Evolutionary conservation across 2,888 invertebrate species (phyloP).

Genomic region (Acanthococcus lagerstroemiae): DNA sequence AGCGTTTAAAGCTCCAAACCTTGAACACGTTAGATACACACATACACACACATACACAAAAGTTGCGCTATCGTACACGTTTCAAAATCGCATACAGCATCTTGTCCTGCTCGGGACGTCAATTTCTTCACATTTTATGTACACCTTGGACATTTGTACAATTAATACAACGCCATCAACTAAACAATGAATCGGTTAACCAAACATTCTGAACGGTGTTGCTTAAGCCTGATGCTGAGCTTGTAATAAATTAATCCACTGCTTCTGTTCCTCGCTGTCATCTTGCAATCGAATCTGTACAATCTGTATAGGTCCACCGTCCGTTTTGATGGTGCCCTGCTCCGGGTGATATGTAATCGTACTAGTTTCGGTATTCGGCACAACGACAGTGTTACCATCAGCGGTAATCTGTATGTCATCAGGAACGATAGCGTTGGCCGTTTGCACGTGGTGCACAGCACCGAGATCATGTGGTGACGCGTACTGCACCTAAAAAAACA

Average conservation of each 20-base stretch:
- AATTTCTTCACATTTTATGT: no score
- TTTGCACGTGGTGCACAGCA: conserved; percentile 31
- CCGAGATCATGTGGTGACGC: conserved; percentile 20
- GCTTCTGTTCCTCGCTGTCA: conserved; percentile 35
- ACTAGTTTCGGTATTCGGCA: conserved; percentile 28
- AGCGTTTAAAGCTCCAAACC: no score
- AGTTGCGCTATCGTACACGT: no score
- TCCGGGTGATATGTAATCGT: conserved; percentile 27
- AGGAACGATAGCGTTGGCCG: conserved; percentile 30
- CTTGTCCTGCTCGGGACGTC: no score
- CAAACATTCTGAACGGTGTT: not conserved
- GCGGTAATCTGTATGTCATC: conserved; percentile 33
- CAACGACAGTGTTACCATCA: conserved; percentile 31
- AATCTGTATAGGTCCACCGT: conserved; percentile 39
- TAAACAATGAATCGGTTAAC: no score
- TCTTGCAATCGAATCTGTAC: conserved; percentile 40
- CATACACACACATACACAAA: no score
- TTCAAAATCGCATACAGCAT: no score
- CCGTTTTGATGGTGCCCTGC: conserved; percentile 35
- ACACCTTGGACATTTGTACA: no score
- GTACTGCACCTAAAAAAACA: conserved; percentile 12
- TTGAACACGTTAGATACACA: no score
- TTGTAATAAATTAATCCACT: conserved; percentile 38
- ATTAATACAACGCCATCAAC: no score
- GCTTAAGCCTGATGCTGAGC: conserved; percentile 31